Conservation (phyloP, 2,888 invertebrate species). For the Drosophila longiperda region DNA sequence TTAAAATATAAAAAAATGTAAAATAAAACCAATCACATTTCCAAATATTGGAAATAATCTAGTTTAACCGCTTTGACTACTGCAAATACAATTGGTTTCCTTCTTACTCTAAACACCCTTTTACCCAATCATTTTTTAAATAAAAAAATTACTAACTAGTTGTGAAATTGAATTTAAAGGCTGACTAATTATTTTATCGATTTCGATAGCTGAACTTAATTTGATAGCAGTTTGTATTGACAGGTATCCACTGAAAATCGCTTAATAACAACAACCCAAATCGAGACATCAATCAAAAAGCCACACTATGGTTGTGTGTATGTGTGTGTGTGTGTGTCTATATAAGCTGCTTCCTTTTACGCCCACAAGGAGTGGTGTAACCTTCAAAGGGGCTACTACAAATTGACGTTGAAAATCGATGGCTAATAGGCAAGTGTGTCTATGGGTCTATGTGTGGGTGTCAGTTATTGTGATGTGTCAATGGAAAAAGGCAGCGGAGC, state of each 20-base stretch:
- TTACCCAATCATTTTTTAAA: not conserved
- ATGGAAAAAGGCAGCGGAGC: constrained; percentile 59
- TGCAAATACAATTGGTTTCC: not conserved
- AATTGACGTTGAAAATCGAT: constrained; percentile 74
- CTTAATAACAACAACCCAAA: constrained; percentile 45
- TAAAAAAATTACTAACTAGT: not conserved
- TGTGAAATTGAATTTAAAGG: not conserved
- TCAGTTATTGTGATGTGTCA: constrained; percentile 68
- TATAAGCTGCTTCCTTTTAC: constrained; percentile 34
- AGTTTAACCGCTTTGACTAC: not conserved
- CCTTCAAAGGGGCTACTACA: constrained; percentile 70
- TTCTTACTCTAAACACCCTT: not conserved
- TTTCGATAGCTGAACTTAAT: constrained; percentile 11
- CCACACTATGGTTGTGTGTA: constrained; percentile 17
- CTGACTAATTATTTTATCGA: constrained; percentile 13
- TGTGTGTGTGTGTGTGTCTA: constrained; percentile 1
- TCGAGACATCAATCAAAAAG: constrained; percentile 56
- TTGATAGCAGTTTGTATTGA: constrained; percentile 37
- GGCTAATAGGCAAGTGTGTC: constrained; percentile 64
- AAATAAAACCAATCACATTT: not conserved
- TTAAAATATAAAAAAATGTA: not conserved
- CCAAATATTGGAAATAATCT: not conserved
- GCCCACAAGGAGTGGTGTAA: constrained; percentile 32
- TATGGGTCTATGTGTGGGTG: constrained; percentile 21
- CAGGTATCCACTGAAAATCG: constrained; percentile 44